Percentiles rank a stretch among this genome's conserved stretches.
Evolutionary conservation across 2,888 invertebrate genomes (phyloP).

Genomic region (Glaucopsyche alexis): DNA sequence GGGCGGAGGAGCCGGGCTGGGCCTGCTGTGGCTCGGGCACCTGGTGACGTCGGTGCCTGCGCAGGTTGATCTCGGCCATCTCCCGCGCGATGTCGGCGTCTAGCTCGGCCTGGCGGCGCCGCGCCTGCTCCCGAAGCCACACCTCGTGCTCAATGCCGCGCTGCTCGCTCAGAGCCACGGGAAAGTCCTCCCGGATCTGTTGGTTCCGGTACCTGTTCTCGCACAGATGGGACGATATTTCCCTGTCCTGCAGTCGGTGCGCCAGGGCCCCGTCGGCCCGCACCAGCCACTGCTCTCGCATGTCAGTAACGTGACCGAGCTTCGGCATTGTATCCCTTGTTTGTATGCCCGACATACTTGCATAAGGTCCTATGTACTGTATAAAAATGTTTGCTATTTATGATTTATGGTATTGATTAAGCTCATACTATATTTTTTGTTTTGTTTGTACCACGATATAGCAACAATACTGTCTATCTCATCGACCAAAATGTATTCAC

Average conservation of each 20-base stretch:
- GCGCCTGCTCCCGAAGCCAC: conserved; percentile 57
- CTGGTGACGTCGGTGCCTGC: conserved; percentile 60
- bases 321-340: conserved; percentile 73
- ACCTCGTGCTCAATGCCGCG: conserved; percentile 67
- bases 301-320: conserved; percentile 70
- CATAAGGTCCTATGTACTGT: neutral
- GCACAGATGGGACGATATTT: conserved; percentile 72
- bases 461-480: conserved; percentile 35
- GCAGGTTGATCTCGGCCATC: conserved; percentile 72
- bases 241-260: conserved; percentile 71
- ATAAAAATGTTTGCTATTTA: neutral
- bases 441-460: conserved; percentile 10
- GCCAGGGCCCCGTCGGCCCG: conserved; percentile 72
- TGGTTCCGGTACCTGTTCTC: conserved; percentile 73
- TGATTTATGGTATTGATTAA: neutral
- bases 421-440: neutral
- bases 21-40: conserved; percentile 50
- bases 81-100: conserved; percentile 72
- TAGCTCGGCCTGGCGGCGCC: conserved; percentile 68
- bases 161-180: conserved; percentile 69
- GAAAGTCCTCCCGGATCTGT: conserved; percentile 74
- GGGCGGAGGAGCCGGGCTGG: conserved; percentile 61
- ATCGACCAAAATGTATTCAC: conserved; percentile 47
- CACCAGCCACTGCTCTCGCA: conserved; percentile 74
- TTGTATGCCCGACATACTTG: conserved; percentile 64